phyloP scores from a whole-genome alignment of 2,113 vertebrate species.

The Phainopepla nitens region DNA sequence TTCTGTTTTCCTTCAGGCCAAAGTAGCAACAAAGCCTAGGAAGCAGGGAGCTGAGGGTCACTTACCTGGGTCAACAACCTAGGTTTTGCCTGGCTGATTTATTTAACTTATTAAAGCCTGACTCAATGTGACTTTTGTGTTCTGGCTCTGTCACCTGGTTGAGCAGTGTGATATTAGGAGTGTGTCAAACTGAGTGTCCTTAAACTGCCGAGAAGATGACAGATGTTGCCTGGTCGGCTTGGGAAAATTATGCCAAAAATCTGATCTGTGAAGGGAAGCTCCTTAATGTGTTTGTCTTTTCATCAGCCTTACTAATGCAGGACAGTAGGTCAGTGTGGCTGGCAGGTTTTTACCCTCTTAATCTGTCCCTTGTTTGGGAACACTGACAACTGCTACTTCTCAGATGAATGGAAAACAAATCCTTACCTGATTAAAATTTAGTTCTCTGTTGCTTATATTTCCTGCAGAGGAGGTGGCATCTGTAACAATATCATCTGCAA shows the following conservation, averaged over 20 bases:
- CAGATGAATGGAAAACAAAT: neutral
- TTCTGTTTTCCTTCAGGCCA: neutral
- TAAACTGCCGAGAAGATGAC: neutral
- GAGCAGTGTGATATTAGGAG: neutral
- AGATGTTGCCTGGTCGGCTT: neutral
- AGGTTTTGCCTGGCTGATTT: neutral
- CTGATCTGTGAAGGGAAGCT: neutral
- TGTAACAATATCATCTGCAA: neutral
- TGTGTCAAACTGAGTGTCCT: neutral
- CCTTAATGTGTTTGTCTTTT: neutral
- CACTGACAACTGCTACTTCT: neutral
- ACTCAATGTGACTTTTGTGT: neutral
- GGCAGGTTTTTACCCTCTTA: neutral
- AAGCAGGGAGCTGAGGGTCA: neutral
- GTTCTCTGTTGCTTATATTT: neutral
- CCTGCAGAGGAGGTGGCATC: neutral
- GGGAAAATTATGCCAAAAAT: neutral
- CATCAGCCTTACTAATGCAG: neutral
- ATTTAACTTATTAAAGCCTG: neutral
- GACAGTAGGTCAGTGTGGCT: neutral
- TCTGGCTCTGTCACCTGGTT: neutral
- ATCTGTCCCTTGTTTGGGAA: neutral
- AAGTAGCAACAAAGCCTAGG: neutral
- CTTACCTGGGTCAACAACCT: neutral
- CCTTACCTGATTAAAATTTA: neutral